Conservation (phyloP, 1,140 invertebrate species). For the Drosophila subpulchrella region DNA sequence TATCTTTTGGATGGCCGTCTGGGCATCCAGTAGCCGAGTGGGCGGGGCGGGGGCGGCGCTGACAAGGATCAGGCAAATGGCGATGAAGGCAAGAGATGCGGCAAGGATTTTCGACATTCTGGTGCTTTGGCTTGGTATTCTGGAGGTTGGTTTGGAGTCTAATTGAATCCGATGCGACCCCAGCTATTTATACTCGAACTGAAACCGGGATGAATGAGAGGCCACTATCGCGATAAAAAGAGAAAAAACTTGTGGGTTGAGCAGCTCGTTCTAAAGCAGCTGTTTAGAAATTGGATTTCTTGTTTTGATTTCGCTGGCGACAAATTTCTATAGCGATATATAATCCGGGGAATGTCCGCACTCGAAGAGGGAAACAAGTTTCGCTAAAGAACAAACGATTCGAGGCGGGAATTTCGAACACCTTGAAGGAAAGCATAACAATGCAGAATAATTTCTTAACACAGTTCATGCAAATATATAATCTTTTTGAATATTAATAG, state of each 20-base stretch:
- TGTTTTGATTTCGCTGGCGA: constrained; percentile 38
- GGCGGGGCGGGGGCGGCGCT: constrained; percentile 56
- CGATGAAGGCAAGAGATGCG: constrained; percentile 42
- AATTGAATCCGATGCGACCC: constrained; percentile 48
- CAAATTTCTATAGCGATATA: constrained; percentile 41
- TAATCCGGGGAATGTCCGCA: constrained; percentile 59
- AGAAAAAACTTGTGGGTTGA: constrained; percentile 10
- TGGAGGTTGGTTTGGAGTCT: constrained; percentile 50
- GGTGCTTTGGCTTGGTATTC: constrained; percentile 19
- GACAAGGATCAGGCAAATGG: constrained; percentile 45
- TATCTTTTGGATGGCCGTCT: constrained; percentile 69
- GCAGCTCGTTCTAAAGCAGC: constrained; percentile 39
- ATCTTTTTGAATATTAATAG: constrained; percentile 16
- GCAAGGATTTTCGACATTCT: constrained; percentile 63
- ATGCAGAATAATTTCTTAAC: constrained; percentile 52
- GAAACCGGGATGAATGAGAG: constrained; percentile 41
- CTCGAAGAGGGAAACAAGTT: constrained; percentile 56
- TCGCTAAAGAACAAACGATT: constrained; percentile 73
- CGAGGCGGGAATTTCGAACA: constrained; percentile 48
- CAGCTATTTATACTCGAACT: constrained; percentile 65
- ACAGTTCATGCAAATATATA: constrained; percentile 38
- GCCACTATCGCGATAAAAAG: constrained; percentile 12
- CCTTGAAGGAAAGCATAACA: constrained; percentile 40
- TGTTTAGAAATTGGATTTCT: constrained; percentile 60
- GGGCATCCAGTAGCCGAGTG: constrained; percentile 56